phyloP scores from a whole-genome alignment of 2,888 invertebrate species.

The Lymantria dispar region DNA sequence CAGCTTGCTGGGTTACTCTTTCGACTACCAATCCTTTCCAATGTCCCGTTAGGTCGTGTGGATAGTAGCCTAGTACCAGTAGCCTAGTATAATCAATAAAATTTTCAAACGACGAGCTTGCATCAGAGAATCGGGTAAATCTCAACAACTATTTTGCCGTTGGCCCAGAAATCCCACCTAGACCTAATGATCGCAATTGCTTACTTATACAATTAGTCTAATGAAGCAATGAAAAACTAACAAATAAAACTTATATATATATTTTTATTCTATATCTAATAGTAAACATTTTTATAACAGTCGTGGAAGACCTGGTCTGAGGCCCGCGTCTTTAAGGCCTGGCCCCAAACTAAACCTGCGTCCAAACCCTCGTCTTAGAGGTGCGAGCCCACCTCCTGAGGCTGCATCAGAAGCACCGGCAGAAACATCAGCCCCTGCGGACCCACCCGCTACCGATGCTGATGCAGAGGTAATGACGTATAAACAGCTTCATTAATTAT shows the following conservation, averaged over 20 bases:
- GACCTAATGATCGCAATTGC: too few species aligned
- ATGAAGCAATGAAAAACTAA: too few species aligned
- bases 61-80: too few species aligned
- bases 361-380: conserved; percentile 67
- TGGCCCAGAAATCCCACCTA: too few species aligned
- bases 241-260: too few species aligned
- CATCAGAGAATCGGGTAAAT: neutral
- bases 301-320: conserved; percentile 66
- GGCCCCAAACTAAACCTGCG: conserved; percentile 85
- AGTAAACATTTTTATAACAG: conserved; percentile 25
- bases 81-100: too few species aligned
- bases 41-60: too few species aligned
- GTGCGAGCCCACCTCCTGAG: conserved; percentile 71
- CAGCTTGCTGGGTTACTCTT: too few species aligned
- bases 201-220: too few species aligned
- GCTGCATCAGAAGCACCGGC: conserved; percentile 68
- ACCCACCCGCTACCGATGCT: conserved; percentile 56
- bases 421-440: conserved; percentile 60
- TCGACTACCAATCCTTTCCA: too few species aligned
- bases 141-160: too few species aligned
- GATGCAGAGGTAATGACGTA: conserved; percentile 56
- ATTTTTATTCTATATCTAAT: neutral
- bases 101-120: neutral
- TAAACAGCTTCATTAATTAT: neutral
- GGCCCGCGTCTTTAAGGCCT: conserved; percentile 83